Evolutionary conservation across 2,113 vertebrate species (phyloP).

Genomic region (Paralichthys olivaceus): DNA sequence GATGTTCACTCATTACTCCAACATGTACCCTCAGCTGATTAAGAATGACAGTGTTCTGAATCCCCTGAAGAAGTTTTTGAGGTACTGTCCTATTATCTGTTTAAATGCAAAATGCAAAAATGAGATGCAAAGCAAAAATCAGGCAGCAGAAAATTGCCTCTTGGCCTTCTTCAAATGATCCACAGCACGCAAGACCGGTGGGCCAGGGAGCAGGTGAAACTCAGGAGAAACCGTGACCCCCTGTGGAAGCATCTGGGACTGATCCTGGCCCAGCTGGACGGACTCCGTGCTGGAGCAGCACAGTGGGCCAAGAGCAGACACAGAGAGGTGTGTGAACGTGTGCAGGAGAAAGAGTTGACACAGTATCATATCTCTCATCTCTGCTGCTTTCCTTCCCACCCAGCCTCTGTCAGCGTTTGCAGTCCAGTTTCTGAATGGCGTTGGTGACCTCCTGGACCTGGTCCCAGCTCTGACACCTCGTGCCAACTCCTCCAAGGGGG

Average conservation of each 20-base stretch:
- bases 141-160: neutral
- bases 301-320: slow-evolving; percentile 83
- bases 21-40: slow-evolving; percentile 90
- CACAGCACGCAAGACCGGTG: slow-evolving; percentile 88
- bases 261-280: slow-evolving; percentile 87
- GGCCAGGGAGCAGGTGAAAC: slow-evolving; percentile 85
- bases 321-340: slow-evolving; percentile 79
- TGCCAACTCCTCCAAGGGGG: slow-evolving; percentile 60
- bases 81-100: slow-evolving; percentile 62
- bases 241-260: slow-evolving; percentile 89
- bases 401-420: slow-evolving; percentile 87
- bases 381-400: slow-evolving; percentile 30
- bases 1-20: slow-evolving; percentile 87
- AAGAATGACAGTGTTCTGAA: slow-evolving; percentile 76
- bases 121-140: neutral
- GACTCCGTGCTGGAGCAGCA: slow-evolving; percentile 86
- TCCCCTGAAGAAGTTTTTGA: slow-evolving; percentile 85
- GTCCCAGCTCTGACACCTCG: slow-evolving; percentile 85
- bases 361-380: slow-evolving; percentile 31
- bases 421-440: slow-evolving; percentile 87
- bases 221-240: slow-evolving; percentile 75
- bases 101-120: neutral
- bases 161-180: neutral
- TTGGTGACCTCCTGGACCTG: slow-evolving; percentile 90
- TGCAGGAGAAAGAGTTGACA: slow-evolving; percentile 20